Evolutionary conservation across 2,797 vertebrate species (phyloP), one percentile per base, ranked within the genome.

Genomic region (Xenops minutus): DNA sequence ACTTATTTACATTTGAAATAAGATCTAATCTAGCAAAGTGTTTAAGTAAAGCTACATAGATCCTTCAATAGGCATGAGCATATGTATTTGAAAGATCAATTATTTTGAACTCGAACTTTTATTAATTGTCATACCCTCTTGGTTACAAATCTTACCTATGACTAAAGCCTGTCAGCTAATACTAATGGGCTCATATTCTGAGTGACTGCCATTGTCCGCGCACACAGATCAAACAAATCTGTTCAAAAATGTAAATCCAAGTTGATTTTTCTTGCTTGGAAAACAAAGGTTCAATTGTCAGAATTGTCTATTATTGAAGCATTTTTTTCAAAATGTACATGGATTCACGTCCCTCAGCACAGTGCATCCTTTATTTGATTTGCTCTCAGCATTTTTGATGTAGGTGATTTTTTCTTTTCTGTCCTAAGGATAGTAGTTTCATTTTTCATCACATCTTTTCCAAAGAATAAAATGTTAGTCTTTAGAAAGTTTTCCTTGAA

Each of bases 401-500:
- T 49, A 80, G 61, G 58, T 93, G 68, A 49, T 75, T 75, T 86
- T 89, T 85, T 77, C 66, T 82, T 83, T 82, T 89, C 54, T 68
- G 5, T 62, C 27, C 64, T 72, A 72, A 91, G 68, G 77, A 80
- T 75, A 23, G 61, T 39, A 72, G 78, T 80, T 91, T 83, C 39
- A 54, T 82, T 92, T 93, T 92, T 95, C 89, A 92, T 66, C 62
- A 13, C 69, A 84, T 61, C 49, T 77, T 72, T 92, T 86, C 51
- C n/a, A 34, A 88, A 82, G 58, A 64, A 85, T 54, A 68, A 88
- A 89, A 88, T 88, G 32, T 54, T 91, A 51, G 55, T 63, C 55
- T 90, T 84, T 44, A 41, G 62, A 26, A 72, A 56, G 44, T 58
- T 93, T 92, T 76, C 55, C 75, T 14, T 48, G 51, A 83, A 74